Percentiles rank a stretch among this genome's conserved stretches.
Evolutionary conservation across 2,113 vertebrate genomes (phyloP).

Genomic region (Psilopsiagon aymara): DNA sequence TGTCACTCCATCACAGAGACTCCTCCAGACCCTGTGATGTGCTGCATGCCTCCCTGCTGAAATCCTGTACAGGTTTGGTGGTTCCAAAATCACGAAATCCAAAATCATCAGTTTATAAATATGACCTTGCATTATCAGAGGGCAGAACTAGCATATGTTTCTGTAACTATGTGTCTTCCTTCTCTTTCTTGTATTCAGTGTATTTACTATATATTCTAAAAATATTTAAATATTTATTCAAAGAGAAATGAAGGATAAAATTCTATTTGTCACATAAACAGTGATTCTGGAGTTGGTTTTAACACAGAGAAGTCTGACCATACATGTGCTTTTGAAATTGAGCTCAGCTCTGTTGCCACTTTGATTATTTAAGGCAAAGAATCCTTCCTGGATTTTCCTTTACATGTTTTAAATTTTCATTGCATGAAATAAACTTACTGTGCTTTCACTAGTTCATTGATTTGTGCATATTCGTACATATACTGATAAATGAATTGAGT

Average conservation of each 20-base stretch:
- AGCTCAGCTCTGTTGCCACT: background rate
- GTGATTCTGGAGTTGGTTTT: background rate
- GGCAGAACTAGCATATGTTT: background rate
- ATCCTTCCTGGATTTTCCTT: background rate
- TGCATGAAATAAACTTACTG: background rate
- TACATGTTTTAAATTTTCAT: background rate
- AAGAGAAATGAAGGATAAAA: background rate
- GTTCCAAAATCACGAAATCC: background rate
- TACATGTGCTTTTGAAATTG: background rate
- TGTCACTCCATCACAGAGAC: background rate
- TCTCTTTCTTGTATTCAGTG: background rate
- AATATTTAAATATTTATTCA: background rate
- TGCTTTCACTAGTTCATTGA: background rate
- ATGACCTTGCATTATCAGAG: background rate
- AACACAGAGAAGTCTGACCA: background rate
- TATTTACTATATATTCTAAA: background rate
- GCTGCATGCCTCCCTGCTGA: background rate
- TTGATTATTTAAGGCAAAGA: background rate
- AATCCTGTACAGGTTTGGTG: background rate
- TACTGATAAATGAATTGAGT: background rate
- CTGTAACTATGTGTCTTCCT: background rate
- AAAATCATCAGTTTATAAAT: background rate
- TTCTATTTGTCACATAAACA: background rate
- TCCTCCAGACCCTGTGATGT: fast-evolving
- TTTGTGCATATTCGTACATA: background rate